These are phyloP conservation scores for Tragopan temminckii DNA, from an alignment of 2,797 vertebrate species.

Conservation along the genomic window DNA sequence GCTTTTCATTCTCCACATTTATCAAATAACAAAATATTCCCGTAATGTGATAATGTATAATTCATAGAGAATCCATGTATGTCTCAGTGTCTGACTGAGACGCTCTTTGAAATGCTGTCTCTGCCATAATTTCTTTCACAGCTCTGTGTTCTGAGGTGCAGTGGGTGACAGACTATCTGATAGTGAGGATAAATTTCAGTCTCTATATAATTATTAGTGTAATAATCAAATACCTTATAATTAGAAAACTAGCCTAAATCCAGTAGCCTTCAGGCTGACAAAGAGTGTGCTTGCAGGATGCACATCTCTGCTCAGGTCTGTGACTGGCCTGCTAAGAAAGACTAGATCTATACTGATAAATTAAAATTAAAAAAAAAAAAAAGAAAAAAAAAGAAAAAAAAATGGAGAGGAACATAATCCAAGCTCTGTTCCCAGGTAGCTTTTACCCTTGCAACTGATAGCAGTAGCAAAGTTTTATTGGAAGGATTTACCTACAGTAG, in stretches of 20 bases:
- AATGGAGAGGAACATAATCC: neutral
- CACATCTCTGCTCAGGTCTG: neutral
- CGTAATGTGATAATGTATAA: neutral
- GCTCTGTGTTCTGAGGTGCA: neutral
- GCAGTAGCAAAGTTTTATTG: neutral
- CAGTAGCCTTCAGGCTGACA: neutral
- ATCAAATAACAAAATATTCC: neutral
- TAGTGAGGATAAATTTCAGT: neutral
- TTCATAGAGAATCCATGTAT: neutral
- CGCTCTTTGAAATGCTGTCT: neutral
- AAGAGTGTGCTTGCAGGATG: neutral
- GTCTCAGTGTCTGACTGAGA: neutral
- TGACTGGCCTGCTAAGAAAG: neutral
- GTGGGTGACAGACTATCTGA: neutral
- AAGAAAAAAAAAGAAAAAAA: no score
- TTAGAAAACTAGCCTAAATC: neutral
- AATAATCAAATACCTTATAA: neutral
- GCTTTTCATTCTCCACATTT: neutral
- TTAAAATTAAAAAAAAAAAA: neutral
- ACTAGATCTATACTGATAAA: fast-evolving
- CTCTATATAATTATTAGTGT: neutral
- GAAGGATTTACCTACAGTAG: neutral
- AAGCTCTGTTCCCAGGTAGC: neutral
- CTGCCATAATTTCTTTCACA: neutral
- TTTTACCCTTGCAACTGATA: neutral